Conservation (phyloP, 2,888 invertebrate genomes). For the Eupeodes latifasciatus region DNA sequence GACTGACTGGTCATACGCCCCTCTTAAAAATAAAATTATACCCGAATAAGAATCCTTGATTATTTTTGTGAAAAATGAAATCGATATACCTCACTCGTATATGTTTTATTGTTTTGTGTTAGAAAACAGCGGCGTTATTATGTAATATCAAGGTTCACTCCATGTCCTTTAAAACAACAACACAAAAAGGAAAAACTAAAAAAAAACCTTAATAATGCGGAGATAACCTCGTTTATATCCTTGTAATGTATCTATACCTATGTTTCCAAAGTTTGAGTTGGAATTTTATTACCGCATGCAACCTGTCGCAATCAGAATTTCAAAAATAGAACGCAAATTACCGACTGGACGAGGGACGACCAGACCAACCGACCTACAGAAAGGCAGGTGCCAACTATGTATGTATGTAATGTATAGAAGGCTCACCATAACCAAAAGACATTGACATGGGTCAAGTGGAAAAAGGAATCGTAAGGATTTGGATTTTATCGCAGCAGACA, state of each 20-base stretch:
- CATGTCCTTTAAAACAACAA: slow-evolving; percentile 14
- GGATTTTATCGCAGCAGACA: slow-evolving; percentile 63
- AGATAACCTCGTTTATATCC: slow-evolving; percentile 51
- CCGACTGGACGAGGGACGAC: background rate
- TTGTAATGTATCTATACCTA: slow-evolving; percentile 50
- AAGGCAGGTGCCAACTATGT: slow-evolving; percentile 58
- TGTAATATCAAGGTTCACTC: slow-evolving; percentile 38
- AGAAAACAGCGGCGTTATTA: slow-evolving; percentile 46
- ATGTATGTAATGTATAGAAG: no score
- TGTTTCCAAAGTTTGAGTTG: slow-evolving; percentile 25
- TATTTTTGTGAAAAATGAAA: slow-evolving; percentile 28
- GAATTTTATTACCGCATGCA: slow-evolving; percentile 60
- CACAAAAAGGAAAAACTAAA: no score
- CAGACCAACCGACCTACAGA: background rate
- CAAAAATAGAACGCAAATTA: slow-evolving; percentile 63
- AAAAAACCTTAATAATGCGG: background rate
- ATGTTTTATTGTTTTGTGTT: slow-evolving; percentile 71
- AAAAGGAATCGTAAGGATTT: slow-evolving; percentile 50
- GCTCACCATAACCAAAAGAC: slow-evolving; percentile 26
- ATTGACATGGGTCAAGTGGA: slow-evolving; percentile 71
- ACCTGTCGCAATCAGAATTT: slow-evolving; percentile 64
- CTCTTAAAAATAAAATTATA: background rate
- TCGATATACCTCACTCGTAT: slow-evolving; percentile 51
- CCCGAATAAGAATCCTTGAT: slow-evolving; percentile 49
- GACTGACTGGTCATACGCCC: slow-evolving; percentile 61